Evolutionary conservation across 2,888 invertebrate species (phyloP), one percentile per base, ranked within the genome.

Genomic region (Agrotis exclamationis): DNA sequence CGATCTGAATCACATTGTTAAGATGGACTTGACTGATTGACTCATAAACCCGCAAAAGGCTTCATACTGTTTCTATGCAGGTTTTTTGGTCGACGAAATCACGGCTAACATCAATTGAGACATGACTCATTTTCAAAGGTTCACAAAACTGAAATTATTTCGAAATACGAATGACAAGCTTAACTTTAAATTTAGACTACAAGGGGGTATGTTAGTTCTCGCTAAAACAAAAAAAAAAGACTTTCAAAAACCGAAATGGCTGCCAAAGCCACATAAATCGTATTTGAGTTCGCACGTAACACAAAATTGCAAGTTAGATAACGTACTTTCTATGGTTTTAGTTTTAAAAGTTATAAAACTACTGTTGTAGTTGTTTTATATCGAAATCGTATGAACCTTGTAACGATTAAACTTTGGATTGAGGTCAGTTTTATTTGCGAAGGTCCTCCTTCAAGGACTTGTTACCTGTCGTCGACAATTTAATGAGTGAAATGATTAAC

Each of bases 361-460:
- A 48, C 59, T 39, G 69, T 70, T 80, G 45, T 65, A 73, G 53
- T 57, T 50, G 66, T 76, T 76, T 67, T 72, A 74, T 70, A 85
- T 80, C 70, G 83, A 85, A 82, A 85, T 85, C 80, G 74, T 76
- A 72, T 70, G 74, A 70, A 79, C 86, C 86, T 85, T 86, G 86
- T 86, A 85, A 79, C 86, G 60, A 69, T 79, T 84, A 70, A 70
- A 76, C 66, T 74, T 76, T 77, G 69, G 14, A 76, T 83, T 70
- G 72, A 71, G 83, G 83, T 80, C 83, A 48, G 50, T 79, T 72
- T 63, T 63, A 75, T 65, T 60, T 47, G 51, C 28, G 67, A 79
- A 81, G 79, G 79, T 82, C 59, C 63, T 67, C 47, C 39, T 62
- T 70, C 76, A 80, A 79, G 82, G 81, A 82, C 82, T 53, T 63